Evolutionary conservation across 2,113 vertebrate species (phyloP).

Genomic region (Harpagus bidentatus): DNA sequence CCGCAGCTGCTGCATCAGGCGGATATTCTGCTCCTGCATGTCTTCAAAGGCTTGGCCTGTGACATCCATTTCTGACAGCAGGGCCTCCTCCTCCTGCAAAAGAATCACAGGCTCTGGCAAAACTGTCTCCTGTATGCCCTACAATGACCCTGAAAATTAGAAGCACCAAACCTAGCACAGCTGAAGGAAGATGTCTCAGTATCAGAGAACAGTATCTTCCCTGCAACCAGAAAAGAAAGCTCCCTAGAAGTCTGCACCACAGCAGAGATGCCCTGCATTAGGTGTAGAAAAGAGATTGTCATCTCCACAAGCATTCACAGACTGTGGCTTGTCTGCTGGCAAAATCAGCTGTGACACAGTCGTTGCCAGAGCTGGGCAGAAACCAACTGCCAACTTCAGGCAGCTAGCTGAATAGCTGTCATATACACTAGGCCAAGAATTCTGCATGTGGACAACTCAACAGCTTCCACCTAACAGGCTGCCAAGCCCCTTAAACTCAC

Average conservation of each 20-base stretch:
- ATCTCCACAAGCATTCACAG: background rate
- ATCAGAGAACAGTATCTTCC: background rate
- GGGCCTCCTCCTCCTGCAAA: slow-evolving; percentile 90
- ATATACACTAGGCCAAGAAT: background rate
- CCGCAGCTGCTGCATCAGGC: slow-evolving; percentile 94
- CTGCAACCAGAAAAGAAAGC: background rate
- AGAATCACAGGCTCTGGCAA: background rate
- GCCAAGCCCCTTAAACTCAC: background rate
- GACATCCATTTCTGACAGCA: slow-evolving; percentile 98
- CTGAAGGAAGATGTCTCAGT: background rate
- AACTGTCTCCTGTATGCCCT: background rate
- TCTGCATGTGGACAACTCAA: background rate
- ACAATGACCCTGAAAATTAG: background rate
- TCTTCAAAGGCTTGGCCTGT: slow-evolving; percentile 98
- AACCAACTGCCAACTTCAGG: background rate
- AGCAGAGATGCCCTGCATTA: background rate
- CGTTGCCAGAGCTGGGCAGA: background rate
- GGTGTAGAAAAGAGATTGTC: background rate
- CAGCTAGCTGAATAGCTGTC: background rate
- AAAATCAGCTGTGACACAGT: background rate
- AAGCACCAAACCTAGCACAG: background rate
- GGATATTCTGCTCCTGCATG: slow-evolving; percentile 98
- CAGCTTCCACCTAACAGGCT: background rate
- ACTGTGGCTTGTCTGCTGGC: background rate
- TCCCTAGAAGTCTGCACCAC: background rate